These are phyloP conservation scores for Pipistrellus pipistrellus DNA, from an alignment of 2,797 vertebrate genomes.

Conservation along the genomic window DNA sequence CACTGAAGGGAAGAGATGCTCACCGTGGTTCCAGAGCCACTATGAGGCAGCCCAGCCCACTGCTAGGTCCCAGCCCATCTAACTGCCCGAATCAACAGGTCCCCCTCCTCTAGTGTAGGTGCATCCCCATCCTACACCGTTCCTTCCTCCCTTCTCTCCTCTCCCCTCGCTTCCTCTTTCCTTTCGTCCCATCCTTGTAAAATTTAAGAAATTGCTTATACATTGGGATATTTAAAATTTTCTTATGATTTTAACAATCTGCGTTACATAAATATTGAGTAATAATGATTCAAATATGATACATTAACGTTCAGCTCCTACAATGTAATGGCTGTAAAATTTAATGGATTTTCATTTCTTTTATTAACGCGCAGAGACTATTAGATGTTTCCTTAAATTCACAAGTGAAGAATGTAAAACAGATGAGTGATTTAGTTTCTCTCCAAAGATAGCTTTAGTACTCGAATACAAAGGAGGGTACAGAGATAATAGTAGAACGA, in stretches of 20 bases:
- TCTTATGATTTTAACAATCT: constrained; percentile 58
- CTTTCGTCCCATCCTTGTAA: background rate
- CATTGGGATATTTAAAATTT: constrained; percentile 58
- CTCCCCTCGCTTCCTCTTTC: background rate
- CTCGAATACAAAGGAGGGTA: constrained; percentile 50
- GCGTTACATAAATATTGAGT: constrained; percentile 35
- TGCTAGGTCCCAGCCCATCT: rapidly evolving
- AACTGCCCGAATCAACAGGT: background rate
- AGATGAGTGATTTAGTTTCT: constrained; percentile 81
- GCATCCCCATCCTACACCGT: background rate
- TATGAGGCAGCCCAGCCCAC: background rate
- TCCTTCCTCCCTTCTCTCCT: background rate
- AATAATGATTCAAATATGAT: constrained; percentile 74
- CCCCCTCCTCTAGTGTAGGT: background rate
- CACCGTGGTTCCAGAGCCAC: background rate
- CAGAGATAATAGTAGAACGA: constrained; percentile 68
- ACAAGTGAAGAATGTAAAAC: constrained; percentile 79
- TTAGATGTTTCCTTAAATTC: constrained; percentile 79
- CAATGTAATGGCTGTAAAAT: constrained; percentile 81
- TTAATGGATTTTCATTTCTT: constrained; percentile 83
- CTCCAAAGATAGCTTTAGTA: constrained; percentile 69
- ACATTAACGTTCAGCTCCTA: constrained; percentile 76
- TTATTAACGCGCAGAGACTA: constrained; percentile 75
- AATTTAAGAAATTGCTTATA: constrained; percentile 54
- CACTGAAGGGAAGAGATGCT: background rate